Conservation (phyloP, 1,140 invertebrate species). For the Tachypleus tridentatus region DNA sequence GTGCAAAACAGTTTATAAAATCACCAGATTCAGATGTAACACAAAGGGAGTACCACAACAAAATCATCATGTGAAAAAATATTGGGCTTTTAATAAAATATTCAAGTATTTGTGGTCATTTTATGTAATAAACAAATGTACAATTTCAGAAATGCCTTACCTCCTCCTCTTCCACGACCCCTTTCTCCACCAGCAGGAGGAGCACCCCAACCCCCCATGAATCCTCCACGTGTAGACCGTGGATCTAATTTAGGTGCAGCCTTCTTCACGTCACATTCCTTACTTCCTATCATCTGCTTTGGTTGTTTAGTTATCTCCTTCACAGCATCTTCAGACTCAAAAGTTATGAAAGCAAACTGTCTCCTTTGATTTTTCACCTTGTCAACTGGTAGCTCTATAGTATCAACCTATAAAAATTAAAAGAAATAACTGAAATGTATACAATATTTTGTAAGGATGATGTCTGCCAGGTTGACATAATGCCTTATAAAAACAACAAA, state of each 20-base stretch:
- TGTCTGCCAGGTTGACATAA: too few relatives aligned
- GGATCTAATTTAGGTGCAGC: slow-evolving; percentile 59
- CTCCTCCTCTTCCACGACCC: slow-evolving; percentile 4
- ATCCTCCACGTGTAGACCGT: slow-evolving; percentile 10
- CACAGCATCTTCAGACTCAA: slow-evolving; percentile 83
- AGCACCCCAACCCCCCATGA: slow-evolving; percentile 46
- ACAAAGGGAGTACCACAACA: too few relatives aligned
- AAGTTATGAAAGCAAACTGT: slow-evolving; percentile 90
- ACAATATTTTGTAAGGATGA: too few relatives aligned
- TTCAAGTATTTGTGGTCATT: too few relatives aligned
- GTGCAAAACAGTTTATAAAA: too few relatives aligned
- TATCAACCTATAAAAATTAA: slow-evolving; percentile 54
- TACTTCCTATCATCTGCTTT: slow-evolving; percentile 82
- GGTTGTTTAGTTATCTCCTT: slow-evolving; percentile 79
- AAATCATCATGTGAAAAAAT: too few relatives aligned
- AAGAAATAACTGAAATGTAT: too few relatives aligned
- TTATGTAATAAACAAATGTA: too few relatives aligned
- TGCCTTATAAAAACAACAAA: too few relatives aligned
- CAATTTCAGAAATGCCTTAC: too few relatives aligned
- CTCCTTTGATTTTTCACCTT: slow-evolving; percentile 91
- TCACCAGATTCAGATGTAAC: too few relatives aligned
- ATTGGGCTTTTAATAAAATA: too few relatives aligned
- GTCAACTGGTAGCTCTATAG: slow-evolving; percentile 91
- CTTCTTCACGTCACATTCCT: slow-evolving; percentile 89
- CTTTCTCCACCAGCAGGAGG: slow-evolving; percentile 36